Evolutionary conservation across 2,888 invertebrate species (phyloP).

Genomic region (Pachydiplax longipennis): DNA sequence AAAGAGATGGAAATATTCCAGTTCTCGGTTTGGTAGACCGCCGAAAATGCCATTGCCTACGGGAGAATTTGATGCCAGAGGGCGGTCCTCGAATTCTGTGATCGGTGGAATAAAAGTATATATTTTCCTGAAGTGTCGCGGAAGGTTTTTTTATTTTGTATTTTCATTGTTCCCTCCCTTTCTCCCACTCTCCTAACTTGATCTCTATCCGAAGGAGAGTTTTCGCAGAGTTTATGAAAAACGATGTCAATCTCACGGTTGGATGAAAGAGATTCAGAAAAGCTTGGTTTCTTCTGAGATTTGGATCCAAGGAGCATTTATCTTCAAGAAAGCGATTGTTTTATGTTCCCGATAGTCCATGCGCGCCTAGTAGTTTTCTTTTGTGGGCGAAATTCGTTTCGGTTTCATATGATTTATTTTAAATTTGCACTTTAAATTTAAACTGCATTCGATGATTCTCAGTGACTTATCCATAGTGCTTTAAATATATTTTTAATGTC

Average conservation of each 20-base stretch:
- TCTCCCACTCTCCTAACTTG: not conserved
- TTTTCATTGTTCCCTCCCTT: not conserved
- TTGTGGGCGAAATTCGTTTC: too few species aligned
- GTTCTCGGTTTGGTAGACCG: not conserved
- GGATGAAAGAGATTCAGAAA: not conserved
- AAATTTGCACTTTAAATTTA: too few species aligned
- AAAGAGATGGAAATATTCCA: not conserved
- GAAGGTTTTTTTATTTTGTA: not conserved
- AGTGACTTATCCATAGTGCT: too few species aligned
- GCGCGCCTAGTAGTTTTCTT: too few species aligned
- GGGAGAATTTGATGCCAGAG: not conserved
- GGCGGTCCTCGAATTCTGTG: not conserved
- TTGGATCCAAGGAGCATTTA: not conserved
- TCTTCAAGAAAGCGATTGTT: not conserved
- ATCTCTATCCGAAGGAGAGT: not conserved
- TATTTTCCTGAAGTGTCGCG: not conserved
- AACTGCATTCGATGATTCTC: too few species aligned
- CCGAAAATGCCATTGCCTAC: not conserved
- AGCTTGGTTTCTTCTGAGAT: not conserved
- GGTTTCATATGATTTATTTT: too few species aligned
- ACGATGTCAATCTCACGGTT: conserved; percentile 19
- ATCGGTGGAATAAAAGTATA: not conserved
- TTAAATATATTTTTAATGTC: too few species aligned
- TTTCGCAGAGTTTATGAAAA: not conserved
- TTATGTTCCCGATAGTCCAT: too few species aligned